Evolutionary conservation across 2,888 invertebrate species (phyloP).

Genomic region (Autographa pulchrina): DNA sequence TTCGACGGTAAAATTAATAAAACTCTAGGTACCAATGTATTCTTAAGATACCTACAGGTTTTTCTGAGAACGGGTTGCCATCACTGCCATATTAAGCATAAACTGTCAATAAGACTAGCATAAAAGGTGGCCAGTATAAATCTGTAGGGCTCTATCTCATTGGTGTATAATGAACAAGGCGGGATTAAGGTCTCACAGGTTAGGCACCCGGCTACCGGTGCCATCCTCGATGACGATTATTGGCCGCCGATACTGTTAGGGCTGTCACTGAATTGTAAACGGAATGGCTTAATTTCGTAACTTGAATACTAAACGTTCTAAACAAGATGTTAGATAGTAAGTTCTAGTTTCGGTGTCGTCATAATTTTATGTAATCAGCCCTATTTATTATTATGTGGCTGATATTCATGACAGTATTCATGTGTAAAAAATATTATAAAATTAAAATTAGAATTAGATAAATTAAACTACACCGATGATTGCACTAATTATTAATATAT

Average conservation of each 20-base stretch:
- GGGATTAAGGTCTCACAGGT: constrained; percentile 78
- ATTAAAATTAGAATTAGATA: too few species aligned
- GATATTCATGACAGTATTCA: too few species aligned
- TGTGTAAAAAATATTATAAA: too few species aligned
- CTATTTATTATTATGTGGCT: too few species aligned
- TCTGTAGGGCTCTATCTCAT: constrained; percentile 75
- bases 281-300: background rate
- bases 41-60: background rate
- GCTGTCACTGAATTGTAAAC: constrained; percentile 46
- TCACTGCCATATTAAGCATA: background rate
- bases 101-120: background rate
- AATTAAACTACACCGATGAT: too few species aligned
- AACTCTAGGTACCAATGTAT: too few species aligned
- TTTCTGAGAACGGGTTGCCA: background rate
- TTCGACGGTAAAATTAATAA: too few species aligned
- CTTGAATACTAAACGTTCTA: too few species aligned
- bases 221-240: constrained; percentile 62
- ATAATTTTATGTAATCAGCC: too few species aligned
- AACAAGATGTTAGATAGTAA: too few species aligned
- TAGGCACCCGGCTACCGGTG: constrained; percentile 68
- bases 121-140: constrained; percentile 68
- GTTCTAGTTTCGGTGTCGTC: background rate
- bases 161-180: constrained; percentile 83
- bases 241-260: constrained; percentile 60
- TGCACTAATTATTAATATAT: too few species aligned